These are phyloP conservation scores for Heliornis fulica DNA, from an alignment of 2,113 vertebrate genomes.

Conservation along the genomic window DNA sequence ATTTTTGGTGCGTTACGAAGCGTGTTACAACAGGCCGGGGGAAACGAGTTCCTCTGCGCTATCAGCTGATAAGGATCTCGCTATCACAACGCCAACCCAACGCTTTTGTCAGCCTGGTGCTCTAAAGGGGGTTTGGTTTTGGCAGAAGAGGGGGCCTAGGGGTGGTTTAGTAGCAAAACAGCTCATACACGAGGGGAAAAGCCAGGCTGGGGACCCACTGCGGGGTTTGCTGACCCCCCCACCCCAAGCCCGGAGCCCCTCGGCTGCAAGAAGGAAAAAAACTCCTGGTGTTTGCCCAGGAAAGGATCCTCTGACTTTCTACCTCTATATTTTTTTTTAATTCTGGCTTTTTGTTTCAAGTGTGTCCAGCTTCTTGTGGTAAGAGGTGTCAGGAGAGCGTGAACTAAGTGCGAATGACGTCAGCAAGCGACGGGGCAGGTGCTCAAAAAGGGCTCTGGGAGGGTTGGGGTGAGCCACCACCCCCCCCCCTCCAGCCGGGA, in stretches of 20 bases:
- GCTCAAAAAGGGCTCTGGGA: neutral
- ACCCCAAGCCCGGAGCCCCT: neutral
- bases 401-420: neutral
- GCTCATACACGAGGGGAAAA: neutral
- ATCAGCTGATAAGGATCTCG: slow-evolving; percentile 23
- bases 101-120: neutral
- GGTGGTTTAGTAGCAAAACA: neutral
- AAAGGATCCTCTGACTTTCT: neutral
- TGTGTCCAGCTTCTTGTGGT: neutral
- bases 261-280: too few species aligned
- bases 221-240: neutral
- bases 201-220: neutral
- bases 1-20: neutral
- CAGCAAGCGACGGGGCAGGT: neutral
- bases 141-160: neutral
- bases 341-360: neutral
- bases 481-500: neutral
- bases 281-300: too few species aligned
- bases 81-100: neutral
- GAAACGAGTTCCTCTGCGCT: neutral
- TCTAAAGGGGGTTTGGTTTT: neutral
- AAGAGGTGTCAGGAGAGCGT: neutral
- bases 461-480: neutral
- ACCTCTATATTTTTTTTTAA: too few species aligned
- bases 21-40: neutral